Base-by-base conservation (phyloP, 2,888 invertebrate species). In the Drosophila rellima region DNA sequence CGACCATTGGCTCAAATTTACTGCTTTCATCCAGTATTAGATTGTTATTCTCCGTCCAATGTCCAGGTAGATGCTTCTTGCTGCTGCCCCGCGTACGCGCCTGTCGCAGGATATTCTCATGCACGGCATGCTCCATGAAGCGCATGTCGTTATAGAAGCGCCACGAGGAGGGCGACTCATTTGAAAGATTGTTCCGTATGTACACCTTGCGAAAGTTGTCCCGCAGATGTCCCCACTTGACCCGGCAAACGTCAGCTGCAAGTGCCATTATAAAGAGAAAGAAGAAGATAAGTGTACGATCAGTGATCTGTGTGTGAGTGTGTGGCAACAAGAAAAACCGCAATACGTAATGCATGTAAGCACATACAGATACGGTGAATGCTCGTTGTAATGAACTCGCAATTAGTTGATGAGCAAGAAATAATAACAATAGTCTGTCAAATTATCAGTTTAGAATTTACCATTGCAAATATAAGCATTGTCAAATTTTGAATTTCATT, bases 181-280 rank as follows among this genome's bases (percentile, higher is more conserved):
- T 83, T 18, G 91, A 90, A 39, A 91, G 63, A 50, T 90, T 88
- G 63, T 90, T 90, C 13, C 90, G 78, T 67, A 90, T 90, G 54
- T 90, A 91, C 4, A 91, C 91, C 70, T 90, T 90, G 29, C 90
- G 90, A 72, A 90, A 90, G 73, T 90, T 90, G 63, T 90, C 90
- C n/a, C 90, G 70, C 61, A 90, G 70, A 69, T 90, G 90, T 17
- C 90, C 91, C 90, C 90, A 90, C 70, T 90, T 90, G 15, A 86
- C 85, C n/a, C 90, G 90, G 73, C 90, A 90, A 23, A 91, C 90
- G 50, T 90, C 90, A 45, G 87, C 90, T 90, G 59, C 39, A 52
- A 20, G 18, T 13, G 23, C 0, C 20, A 45, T 3, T 17, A 17
- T n/a, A 40, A 26, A 35, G 23, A 63, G 45, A 54, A 35, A 29